Percentiles rank a stretch among this genome's conserved stretches.
phyloP scores from a whole-genome alignment of 2,888 invertebrate species.

The Melolontha melolontha region DNA sequence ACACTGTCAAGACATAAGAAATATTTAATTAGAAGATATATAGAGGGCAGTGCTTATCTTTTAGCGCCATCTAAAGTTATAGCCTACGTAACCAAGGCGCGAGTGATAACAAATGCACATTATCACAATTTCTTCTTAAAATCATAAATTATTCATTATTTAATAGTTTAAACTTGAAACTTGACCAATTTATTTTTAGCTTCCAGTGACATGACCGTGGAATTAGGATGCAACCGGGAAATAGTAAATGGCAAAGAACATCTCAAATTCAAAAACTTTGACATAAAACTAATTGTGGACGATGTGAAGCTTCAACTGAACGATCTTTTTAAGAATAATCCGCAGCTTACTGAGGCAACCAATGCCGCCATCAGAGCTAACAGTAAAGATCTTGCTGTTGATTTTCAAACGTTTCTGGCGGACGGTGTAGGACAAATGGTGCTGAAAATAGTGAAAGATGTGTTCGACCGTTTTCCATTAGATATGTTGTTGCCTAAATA shows the following conservation, averaged over 20 bases:
- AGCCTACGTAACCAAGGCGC: no score
- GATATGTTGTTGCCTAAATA: constrained; percentile 48
- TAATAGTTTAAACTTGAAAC: no score
- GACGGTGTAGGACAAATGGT: constrained; percentile 47
- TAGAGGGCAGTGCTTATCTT: no score
- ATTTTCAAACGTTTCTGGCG: constrained; percentile 51
- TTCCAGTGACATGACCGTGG: neutral
- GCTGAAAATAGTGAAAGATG: constrained; percentile 43
- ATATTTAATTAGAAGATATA: no score
- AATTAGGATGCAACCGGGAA: neutral
- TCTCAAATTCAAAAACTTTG: constrained; percentile 24
- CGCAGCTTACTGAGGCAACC: constrained; percentile 50
- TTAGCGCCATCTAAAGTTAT: no score
- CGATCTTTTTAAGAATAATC: constrained; percentile 52
- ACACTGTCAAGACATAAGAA: no score
- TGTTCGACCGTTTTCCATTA: constrained; percentile 49
- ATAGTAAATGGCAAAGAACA: constrained; percentile 15
- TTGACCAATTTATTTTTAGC: constrained; percentile 28
- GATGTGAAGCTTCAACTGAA: constrained; percentile 48
- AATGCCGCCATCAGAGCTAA: constrained; percentile 53
- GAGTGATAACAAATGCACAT: no score
- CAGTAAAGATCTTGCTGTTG: constrained; percentile 48
- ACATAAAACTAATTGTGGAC: constrained; percentile 1
- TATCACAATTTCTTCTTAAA: no score
- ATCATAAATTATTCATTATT: no score